Evolutionary conservation across 1,140 invertebrate genomes (phyloP).

Genomic region (Batillaria attramentaria): DNA sequence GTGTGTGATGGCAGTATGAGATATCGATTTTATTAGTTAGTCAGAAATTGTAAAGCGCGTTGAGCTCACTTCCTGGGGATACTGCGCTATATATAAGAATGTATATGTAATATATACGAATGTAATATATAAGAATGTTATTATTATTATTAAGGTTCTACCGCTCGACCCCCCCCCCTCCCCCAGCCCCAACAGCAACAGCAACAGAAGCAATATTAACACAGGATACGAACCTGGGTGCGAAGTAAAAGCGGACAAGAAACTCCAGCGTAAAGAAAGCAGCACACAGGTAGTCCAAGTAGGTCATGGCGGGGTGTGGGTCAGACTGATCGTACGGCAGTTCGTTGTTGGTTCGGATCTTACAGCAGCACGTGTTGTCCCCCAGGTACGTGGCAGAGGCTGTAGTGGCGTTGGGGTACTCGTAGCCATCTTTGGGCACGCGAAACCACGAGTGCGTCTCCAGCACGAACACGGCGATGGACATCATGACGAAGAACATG

Average conservation of each 20-base stretch:
- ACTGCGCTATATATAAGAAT: too few relatives aligned
- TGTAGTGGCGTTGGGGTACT: constrained; percentile 39
- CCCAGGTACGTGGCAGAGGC: constrained; percentile 27
- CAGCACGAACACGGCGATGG: constrained; percentile 67
- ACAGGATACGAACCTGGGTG: too few relatives aligned
- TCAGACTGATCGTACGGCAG: constrained; percentile 52
- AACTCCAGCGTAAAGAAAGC: constrained; percentile 66
- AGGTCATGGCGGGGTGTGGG: constrained; percentile 60
- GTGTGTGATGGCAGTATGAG: too few relatives aligned
- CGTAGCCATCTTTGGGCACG: constrained; percentile 46
- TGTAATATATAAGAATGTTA: too few relatives aligned
- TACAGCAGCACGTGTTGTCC: constrained; percentile 52
- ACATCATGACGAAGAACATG: constrained; percentile 68
- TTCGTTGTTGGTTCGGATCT: constrained; percentile 32
- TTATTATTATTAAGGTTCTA: too few relatives aligned
- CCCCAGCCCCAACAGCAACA: too few relatives aligned
- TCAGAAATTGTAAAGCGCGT: too few relatives aligned
- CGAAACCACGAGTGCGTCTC: constrained; percentile 67
- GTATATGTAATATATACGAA: too few relatives aligned
- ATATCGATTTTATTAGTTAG: too few relatives aligned
- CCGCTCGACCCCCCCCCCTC: too few relatives aligned
- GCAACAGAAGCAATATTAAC: too few relatives aligned
- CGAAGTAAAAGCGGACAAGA: constrained; percentile 57
- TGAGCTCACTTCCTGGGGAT: too few relatives aligned
- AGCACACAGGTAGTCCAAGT: constrained; percentile 65